Percentiles rank a stretch among this genome's conserved stretches.
These are phyloP conservation scores for Caenorhabditis japonica DNA, from an alignment of 2,888 invertebrate species.

Conservation along the genomic window DNA sequence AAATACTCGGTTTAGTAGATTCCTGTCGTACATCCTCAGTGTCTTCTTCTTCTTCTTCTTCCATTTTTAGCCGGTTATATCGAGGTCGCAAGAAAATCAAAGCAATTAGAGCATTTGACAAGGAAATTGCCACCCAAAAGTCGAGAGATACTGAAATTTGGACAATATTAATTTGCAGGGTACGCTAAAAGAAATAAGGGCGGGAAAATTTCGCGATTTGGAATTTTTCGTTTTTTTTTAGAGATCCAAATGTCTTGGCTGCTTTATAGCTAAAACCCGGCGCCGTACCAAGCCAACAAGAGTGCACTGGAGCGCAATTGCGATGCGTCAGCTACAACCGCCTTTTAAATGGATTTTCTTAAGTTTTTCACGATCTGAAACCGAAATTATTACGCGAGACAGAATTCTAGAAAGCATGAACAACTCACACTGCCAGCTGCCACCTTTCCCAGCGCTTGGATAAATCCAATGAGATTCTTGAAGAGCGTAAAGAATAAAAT, in stretches of 20 bases:
- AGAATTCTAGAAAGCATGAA: background rate
- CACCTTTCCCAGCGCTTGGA: conserved; percentile 26
- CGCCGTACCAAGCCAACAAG: too few species aligned
- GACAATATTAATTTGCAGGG: too few species aligned
- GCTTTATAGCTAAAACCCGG: too few species aligned
- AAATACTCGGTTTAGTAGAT: conserved; percentile 25
- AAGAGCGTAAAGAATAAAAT: conserved; percentile 38
- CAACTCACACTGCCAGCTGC: conserved; percentile 36
- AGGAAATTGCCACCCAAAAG: conserved; percentile 32
- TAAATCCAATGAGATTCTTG: conserved; percentile 33
- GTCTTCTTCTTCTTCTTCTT: conserved; percentile 19
- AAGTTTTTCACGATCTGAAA: too few species aligned
- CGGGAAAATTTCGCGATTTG: too few species aligned
- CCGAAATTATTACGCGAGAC: background rate
- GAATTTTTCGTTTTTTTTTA: too few species aligned
- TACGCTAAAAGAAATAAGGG: too few species aligned
- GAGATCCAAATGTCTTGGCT: too few species aligned
- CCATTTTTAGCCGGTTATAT: conserved; percentile 40
- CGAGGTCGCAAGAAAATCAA: conserved; percentile 31
- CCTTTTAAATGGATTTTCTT: too few species aligned
- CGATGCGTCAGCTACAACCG: too few species aligned
- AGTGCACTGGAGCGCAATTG: too few species aligned
- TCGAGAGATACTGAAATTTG: conserved; percentile 41
- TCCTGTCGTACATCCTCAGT: too few species aligned
- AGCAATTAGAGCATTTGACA: conserved; percentile 25